phyloP scores from a whole-genome alignment of 2,888 invertebrate species.

The Lasioglossum oenotherae region DNA sequence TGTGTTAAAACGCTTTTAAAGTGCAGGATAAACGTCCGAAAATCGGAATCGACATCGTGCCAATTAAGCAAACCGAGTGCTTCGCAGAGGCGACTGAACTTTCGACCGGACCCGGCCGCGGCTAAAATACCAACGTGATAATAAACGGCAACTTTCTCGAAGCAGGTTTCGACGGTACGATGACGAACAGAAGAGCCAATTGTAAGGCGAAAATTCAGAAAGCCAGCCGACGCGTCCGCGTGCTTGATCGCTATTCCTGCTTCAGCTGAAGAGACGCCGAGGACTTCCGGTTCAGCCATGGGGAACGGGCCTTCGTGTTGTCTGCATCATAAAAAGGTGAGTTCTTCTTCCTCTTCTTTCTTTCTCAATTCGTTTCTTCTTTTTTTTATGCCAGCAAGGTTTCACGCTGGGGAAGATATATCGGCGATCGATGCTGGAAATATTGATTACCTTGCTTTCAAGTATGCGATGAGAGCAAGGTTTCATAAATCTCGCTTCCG shows the following conservation, averaged over 20 bases:
- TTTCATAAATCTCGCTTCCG: background rate
- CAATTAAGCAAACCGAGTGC: background rate
- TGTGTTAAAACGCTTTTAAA: too few relatives aligned
- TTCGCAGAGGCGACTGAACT: conserved; percentile 13
- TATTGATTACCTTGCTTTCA: background rate
- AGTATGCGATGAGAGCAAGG: background rate
- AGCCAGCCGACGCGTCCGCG: background rate
- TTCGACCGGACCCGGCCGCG: conserved; percentile 16
- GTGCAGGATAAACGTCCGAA: background rate
- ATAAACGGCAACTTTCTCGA: conserved; percentile 60
- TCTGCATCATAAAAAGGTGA: conserved; percentile 64
- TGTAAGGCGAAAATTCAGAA: conserved; percentile 49
- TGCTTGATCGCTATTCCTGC: background rate
- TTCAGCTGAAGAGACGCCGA: background rate
- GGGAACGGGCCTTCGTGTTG: conserved; percentile 67
- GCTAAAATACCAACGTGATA: conserved; percentile 54
- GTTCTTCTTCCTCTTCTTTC: background rate
- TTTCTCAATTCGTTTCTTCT: background rate
- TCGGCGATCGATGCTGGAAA: background rate
- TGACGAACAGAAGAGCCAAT: conserved; percentile 46
- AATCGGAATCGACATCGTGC: background rate
- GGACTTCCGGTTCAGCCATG: conserved; percentile 47
- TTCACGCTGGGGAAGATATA: background rate
- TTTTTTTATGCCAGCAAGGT: background rate
- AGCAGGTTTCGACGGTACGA: conserved; percentile 61